phyloP scores from a whole-genome alignment of 2,888 invertebrate genomes.

The Sinelater perroti region DNA sequence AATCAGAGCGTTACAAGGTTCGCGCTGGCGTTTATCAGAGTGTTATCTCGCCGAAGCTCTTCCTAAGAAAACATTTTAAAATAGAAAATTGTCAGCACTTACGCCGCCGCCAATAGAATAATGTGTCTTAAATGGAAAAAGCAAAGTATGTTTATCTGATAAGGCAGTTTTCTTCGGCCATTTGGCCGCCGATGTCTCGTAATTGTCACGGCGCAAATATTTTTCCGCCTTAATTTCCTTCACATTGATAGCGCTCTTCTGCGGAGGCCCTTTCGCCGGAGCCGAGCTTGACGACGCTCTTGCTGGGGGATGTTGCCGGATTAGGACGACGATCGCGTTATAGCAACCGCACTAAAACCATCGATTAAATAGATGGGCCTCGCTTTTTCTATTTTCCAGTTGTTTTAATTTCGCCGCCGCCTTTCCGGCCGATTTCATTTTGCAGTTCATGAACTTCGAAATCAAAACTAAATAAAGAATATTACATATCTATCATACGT shows the following conservation, averaged over 20 bases:
- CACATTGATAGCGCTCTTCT: conserved; percentile 35
- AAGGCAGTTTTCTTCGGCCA: conserved; percentile 52
- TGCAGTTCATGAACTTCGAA: too few relatives aligned
- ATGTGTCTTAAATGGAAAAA: conserved; percentile 50
- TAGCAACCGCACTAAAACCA: conserved; percentile 11
- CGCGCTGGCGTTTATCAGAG: conserved; percentile 57
- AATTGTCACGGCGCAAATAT: conserved; percentile 47
- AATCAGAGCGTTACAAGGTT: conserved; percentile 59
- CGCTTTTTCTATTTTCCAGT: conserved; percentile 1
- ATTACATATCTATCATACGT: too few relatives aligned
- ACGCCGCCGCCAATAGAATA: conserved; percentile 48
- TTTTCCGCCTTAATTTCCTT: conserved; percentile 56
- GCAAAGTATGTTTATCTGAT: conserved; percentile 55
- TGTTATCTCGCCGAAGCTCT: conserved; percentile 58
- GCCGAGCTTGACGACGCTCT: conserved; percentile 13
- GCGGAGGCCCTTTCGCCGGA: conserved; percentile 19
- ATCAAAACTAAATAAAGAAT: too few relatives aligned
- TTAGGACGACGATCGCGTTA: conserved; percentile 18
- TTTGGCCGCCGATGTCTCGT: conserved; percentile 53
- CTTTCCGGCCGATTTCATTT: too few relatives aligned
- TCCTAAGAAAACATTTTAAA: conserved; percentile 61
- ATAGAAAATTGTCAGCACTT: conserved; percentile 56
- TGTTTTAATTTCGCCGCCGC: too few relatives aligned
- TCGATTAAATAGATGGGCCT: conserved; percentile 2
- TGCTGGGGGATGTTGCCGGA: conserved; percentile 20